Evolutionary conservation across 2,797 vertebrate genomes (phyloP).

Genomic region (Pangasius sanitwongsei): DNA sequence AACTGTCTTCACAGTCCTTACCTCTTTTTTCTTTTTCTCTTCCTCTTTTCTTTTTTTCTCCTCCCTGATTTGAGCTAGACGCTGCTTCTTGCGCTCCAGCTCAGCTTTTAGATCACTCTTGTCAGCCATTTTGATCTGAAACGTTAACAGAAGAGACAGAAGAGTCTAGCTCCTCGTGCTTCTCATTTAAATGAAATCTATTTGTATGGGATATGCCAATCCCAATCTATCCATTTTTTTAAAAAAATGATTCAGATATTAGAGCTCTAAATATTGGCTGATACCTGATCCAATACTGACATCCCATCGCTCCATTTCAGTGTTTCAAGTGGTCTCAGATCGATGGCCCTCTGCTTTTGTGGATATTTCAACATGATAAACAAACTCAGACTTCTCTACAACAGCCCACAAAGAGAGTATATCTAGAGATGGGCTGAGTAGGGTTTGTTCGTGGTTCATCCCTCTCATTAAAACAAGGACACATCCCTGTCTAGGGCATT

Average conservation of each 20-base stretch:
- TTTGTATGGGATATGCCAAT: background rate
- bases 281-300: background rate
- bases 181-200: background rate
- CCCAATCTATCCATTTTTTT: background rate
- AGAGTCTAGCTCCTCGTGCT: background rate
- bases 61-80: constrained; percentile 96
- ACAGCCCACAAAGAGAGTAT: background rate
- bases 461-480: background rate
- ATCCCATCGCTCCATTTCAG: background rate
- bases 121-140: constrained; percentile 89
- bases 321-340: background rate
- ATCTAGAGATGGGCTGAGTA: background rate
- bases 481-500: background rate
- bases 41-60: constrained; percentile 99
- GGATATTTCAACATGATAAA: background rate
- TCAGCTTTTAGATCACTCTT: constrained; percentile 99
- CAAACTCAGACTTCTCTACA: background rate
- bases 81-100: constrained; percentile 97
- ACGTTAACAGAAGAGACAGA: constrained; percentile 12
- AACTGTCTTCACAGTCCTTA: constrained; percentile 66
- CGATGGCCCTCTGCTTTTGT: background rate
- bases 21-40: constrained; percentile 99
- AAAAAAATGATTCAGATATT: background rate
- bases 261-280: background rate
- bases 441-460: background rate